Evolutionary conservation across 2,113 vertebrate genomes (phyloP).

Genomic region (Triplophysa dalaica): DNA sequence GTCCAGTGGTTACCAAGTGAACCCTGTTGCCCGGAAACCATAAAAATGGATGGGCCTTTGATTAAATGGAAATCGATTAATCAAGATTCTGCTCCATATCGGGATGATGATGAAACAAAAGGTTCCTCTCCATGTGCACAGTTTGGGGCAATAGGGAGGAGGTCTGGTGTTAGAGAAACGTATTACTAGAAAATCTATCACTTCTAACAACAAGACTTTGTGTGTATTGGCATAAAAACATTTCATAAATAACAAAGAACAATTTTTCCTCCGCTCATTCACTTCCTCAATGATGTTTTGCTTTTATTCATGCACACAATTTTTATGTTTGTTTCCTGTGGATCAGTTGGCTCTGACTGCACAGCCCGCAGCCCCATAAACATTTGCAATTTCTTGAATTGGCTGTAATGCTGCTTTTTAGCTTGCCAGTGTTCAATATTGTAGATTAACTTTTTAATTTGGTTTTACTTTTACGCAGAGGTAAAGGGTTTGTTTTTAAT

Average conservation of each 20-base stretch:
- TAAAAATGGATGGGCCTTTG: slow-evolving; percentile 18
- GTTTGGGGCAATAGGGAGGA: not conserved
- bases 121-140: slow-evolving; percentile 17
- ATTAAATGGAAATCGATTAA: slow-evolving; percentile 63
- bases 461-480: slow-evolving; percentile 16
- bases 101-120: slow-evolving; percentile 41
- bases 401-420: slow-evolving; percentile 39
- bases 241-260: not conserved
- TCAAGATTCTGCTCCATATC: slow-evolving; percentile 55
- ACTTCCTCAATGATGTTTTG: slow-evolving; percentile 38
- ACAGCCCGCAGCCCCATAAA: too few species aligned
- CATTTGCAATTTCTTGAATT: too few species aligned
- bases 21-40: slow-evolving; percentile 56
- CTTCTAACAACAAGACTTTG: slow-evolving; percentile 8
- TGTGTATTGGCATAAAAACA: not conserved
- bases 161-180: not conserved
- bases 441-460: slow-evolving; percentile 43
- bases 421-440: slow-evolving; percentile 26
- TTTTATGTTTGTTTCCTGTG: too few species aligned
- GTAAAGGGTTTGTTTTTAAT: slow-evolving; percentile 6
- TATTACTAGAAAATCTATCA: not conserved
- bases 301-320: not conserved
- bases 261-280: slow-evolving; percentile 24
- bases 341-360: too few species aligned
- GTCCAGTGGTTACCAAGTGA: slow-evolving; percentile 45